Evolutionary conservation across 2,113 vertebrate species (phyloP).

Genomic region (Camarhynchus parvulus): DNA sequence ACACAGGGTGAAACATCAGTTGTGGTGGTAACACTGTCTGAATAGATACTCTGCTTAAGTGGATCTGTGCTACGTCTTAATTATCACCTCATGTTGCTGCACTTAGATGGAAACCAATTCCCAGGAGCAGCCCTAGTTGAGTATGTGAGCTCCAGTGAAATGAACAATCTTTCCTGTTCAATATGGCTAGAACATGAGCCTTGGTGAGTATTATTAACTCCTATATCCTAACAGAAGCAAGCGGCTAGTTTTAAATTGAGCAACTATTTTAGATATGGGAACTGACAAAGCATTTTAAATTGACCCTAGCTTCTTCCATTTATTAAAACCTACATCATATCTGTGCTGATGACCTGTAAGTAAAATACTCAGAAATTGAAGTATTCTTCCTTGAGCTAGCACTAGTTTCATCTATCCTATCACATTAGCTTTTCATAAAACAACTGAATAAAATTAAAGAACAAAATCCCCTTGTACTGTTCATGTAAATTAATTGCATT

Average conservation of each 20-base stretch:
- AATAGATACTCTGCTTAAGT: background rate
- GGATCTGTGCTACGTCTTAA: background rate
- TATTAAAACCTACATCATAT: background rate
- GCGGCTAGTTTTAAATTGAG: background rate
- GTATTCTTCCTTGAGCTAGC: background rate
- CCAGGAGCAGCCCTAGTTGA: background rate
- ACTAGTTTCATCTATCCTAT: background rate
- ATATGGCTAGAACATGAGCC: background rate
- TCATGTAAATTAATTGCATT: conserved; percentile 40
- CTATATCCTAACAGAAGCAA: background rate
- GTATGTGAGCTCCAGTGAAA: background rate
- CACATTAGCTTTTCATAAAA: background rate
- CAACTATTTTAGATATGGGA: background rate
- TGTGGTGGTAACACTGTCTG: background rate
- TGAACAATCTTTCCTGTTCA: background rate
- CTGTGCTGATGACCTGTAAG: background rate
- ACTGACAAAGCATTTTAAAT: background rate
- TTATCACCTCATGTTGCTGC: background rate
- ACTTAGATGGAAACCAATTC: background rate
- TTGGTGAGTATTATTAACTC: background rate
- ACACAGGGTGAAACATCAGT: background rate
- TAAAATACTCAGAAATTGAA: background rate
- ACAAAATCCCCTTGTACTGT: background rate
- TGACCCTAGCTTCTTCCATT: background rate
- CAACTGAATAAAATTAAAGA: conserved; percentile 15